These are phyloP conservation scores for Agrochola litura DNA, from an alignment of 2,888 invertebrate species.

Conservation along the genomic window DNA sequence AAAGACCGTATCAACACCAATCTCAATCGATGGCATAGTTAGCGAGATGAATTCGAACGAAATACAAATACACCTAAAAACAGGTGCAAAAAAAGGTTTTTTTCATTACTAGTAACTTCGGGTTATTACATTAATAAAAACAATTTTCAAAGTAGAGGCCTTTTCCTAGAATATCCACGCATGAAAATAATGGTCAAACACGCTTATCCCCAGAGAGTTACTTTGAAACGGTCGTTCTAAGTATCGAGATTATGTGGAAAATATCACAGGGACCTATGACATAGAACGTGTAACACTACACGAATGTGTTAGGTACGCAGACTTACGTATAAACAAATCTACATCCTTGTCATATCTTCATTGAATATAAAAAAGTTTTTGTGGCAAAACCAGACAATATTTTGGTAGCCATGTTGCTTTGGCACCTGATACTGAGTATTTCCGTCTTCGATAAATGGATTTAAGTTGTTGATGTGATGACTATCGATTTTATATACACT, in stretches of 20 bases:
- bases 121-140: neutral
- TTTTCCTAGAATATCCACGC: neutral
- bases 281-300: conserved; percentile 6
- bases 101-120: neutral
- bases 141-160: neutral
- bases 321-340: conserved; percentile 13
- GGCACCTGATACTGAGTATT: conserved; percentile 6
- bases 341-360: conserved; percentile 34
- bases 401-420: conserved; percentile 15
- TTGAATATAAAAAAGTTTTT: conserved; percentile 10
- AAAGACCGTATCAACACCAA: conserved; percentile 20
- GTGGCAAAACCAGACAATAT: conserved; percentile 8
- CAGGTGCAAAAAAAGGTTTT: neutral
- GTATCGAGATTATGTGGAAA: conserved; percentile 23
- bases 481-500: conserved; percentile 40
- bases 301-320: neutral
- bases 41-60: conserved; percentile 1
- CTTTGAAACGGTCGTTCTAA: conserved; percentile 2
- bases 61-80: neutral
- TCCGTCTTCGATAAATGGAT: conserved; percentile 9
- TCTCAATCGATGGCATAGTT: conserved; percentile 23
- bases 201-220: conserved; percentile 29
- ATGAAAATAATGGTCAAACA: conserved; percentile 4
- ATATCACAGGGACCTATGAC: conserved; percentile 29
- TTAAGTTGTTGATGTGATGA: neutral